A percentile compares a stretch with the other conserved stretches of the same genome.
Conservation (phyloP, 2,797 vertebrate species). For the Acrossocheilus wenchowensis region DNA sequence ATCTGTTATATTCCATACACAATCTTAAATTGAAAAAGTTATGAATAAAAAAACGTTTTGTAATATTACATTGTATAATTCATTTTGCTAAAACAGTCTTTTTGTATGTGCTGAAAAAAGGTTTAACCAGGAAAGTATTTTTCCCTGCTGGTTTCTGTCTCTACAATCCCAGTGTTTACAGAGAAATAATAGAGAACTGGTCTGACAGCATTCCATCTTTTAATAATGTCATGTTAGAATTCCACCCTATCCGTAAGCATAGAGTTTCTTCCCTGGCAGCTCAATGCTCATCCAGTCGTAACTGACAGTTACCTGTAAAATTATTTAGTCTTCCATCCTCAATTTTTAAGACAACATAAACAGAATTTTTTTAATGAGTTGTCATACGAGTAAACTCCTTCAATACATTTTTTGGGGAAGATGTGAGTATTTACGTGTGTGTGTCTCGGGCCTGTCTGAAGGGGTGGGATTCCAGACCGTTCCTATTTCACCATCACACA, state of each 20-base stretch:
- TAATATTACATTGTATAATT: neutral
- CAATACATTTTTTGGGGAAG: neutral
- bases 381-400: neutral
- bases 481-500: slow-evolving; percentile 40
- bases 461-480: slow-evolving; percentile 28
- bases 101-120: neutral
- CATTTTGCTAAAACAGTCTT: neutral
- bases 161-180: slow-evolving; percentile 50
- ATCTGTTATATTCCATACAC: neutral
- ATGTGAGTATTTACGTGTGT: neutral
- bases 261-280: slow-evolving; percentile 44
- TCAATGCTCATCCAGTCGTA: neutral
- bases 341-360: neutral
- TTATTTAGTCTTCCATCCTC: neutral
- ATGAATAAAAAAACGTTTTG: neutral
- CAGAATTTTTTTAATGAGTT: neutral
- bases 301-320: slow-evolving; percentile 16
- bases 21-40: neutral
- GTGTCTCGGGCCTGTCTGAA: slow-evolving; percentile 14
- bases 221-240: slow-evolving; percentile 36
- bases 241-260: slow-evolving; percentile 37
- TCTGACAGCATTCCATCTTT: slow-evolving; percentile 70
- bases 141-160: slow-evolving; percentile 24
- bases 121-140: slow-evolving; percentile 17
- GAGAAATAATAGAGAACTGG: slow-evolving; percentile 64